Evolutionary conservation across 1,140 invertebrate species (phyloP).

Genomic region (Penaeus vannamei): DNA sequence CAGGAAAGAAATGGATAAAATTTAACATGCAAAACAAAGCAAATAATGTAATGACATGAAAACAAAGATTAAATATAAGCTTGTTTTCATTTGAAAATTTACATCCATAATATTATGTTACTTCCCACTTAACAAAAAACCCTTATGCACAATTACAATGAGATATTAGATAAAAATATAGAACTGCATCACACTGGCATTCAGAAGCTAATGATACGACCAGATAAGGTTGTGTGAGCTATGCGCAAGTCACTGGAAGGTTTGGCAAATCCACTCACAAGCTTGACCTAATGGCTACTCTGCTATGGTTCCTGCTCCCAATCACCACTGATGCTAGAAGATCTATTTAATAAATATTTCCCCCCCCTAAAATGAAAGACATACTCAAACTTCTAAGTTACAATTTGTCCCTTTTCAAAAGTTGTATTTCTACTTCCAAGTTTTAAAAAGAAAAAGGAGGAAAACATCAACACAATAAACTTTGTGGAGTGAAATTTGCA

Average conservation of each 20-base stretch:
- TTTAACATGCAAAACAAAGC: conserved; percentile 15
- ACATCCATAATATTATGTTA: conserved; percentile 49
- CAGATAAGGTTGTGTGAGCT: conserved; percentile 10
- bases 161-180: conserved; percentile 61
- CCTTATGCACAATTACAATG: conserved; percentile 48
- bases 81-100: conserved; percentile 48
- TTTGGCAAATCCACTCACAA: conserved; percentile 46
- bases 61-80: conserved; percentile 37
- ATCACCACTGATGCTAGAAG: conserved; percentile 10
- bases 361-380: conserved; percentile 49
- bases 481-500: too few species aligned
- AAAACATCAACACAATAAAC: too few species aligned
- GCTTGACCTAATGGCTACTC: conserved; percentile 32
- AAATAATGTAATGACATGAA: conserved; percentile 34
- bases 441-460: too few species aligned
- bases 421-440: neutral
- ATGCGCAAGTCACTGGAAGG: conserved; percentile 25
- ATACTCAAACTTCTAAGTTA: conserved; percentile 14
- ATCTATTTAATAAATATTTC: conserved; percentile 9
- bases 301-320: conserved; percentile 32
- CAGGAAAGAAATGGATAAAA: conserved; percentile 22
- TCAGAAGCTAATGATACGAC: conserved; percentile 35
- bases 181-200: conserved; percentile 43
- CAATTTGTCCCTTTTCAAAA: neutral
- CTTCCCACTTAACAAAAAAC: conserved; percentile 32